Evolutionary conservation across 2,888 invertebrate species (phyloP), one percentile per base, ranked within the genome.

Genomic region (Mystacides longicornis): DNA sequence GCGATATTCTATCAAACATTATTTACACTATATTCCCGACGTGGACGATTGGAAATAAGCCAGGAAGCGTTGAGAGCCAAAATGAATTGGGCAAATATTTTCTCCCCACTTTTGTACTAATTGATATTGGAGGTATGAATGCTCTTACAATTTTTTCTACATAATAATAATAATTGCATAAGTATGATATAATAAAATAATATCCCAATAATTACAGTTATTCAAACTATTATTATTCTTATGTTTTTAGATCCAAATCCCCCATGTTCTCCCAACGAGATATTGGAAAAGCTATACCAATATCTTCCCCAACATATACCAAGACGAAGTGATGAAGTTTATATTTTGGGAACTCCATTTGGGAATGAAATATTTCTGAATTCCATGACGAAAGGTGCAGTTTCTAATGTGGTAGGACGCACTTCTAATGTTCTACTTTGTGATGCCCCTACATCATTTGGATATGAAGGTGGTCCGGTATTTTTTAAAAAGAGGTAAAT

Each of bases 381-480:
- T 63, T 77, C 82, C 3, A 72, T 78, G 33, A 78, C 81, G 0
- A 67, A 74, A 11, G 83, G 83, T 0, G 69, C 82, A 0, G 70
- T 82, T 20, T 81, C 81, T 59, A 82, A 81, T 11, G 69, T 77
- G 43, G 69, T 81, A 1, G 82, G 81, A 0, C 81, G 81, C 1
- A 71, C 70, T 51, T 64, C 73, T 43, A 78, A 79, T 31, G 67
- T 82, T 2, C 65, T 83, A 43, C 71, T 82, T 3, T 80, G 78
- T 1, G 83, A 83, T 57, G 78, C 80, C 1, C 74, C 79, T n/a
- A 74, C 81, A 0, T 77, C 79, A 0, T 66, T 81, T 3, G 81
- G 83, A 11, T 79, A 78, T 18, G 82, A 83, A 67, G 83, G 83
- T 0, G 80, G 79, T 18, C 81, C 82, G 0, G 75, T 81, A 22